Percentiles rank a stretch among this genome's conserved stretches.
phyloP scores from a whole-genome alignment of 2,113 vertebrate genomes.

The Dicrurus megarhynchus region DNA sequence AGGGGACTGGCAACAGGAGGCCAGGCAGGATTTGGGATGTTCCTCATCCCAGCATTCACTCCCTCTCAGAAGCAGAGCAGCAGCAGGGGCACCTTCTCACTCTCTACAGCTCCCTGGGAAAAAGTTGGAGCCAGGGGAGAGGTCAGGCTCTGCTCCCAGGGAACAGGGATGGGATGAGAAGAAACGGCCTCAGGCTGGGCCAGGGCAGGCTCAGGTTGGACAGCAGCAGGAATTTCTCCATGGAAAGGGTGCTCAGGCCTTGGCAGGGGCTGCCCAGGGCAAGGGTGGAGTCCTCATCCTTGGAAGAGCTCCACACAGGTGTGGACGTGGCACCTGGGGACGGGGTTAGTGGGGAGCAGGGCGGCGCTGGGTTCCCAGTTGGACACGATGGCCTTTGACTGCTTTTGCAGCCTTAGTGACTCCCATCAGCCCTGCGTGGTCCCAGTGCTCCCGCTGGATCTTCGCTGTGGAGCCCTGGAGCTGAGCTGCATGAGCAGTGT shows the following conservation, averaged over 20 bases:
- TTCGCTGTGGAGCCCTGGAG: neutral
- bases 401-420: neutral
- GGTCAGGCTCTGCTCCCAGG: fast-evolving
- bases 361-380: fast-evolving
- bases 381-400: neutral
- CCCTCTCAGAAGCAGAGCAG: neutral
- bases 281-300: fast-evolving
- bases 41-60: fast-evolving
- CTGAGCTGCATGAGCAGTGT: neutral
- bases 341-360: fast-evolving
- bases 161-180: neutral
- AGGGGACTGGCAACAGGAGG: too few relatives aligned
- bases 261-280: neutral
- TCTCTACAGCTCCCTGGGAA: neutral
- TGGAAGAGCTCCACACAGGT: neutral
- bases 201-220: neutral
- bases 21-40: fast-evolving
- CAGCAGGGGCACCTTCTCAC: neutral
- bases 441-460: neutral
- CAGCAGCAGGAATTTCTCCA: neutral
- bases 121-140: fast-evolving
- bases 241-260: neutral
- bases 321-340: neutral
- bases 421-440: neutral
- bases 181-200: fast-evolving